Evolutionary conservation across 2,113 vertebrate genomes (phyloP).

Genomic region (Toxostoma redivivum): DNA sequence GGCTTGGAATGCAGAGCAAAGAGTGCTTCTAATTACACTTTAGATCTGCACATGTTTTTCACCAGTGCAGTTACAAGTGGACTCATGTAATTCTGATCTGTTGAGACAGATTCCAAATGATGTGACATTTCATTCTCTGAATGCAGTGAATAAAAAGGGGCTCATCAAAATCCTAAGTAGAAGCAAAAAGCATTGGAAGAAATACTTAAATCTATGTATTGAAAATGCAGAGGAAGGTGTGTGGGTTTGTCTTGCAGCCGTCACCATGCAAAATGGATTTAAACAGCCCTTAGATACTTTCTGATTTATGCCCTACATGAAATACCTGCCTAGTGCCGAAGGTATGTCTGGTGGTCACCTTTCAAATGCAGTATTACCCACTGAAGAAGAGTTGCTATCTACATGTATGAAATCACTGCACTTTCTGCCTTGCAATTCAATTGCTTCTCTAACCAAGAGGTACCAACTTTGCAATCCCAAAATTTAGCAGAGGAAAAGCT

Average conservation of each 20-base stretch:
- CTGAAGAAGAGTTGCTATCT: background rate
- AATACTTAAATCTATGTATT: background rate
- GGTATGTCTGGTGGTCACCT: background rate
- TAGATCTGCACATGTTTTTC: background rate
- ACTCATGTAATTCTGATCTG: background rate
- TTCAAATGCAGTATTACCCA: background rate
- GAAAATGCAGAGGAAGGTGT: background rate
- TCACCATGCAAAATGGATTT: background rate
- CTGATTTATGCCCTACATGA: background rate
- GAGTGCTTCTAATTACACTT: background rate
- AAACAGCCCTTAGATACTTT: background rate
- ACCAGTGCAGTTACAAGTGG: background rate
- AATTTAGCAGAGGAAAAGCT: background rate
- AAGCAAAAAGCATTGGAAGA: background rate
- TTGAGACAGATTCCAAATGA: background rate
- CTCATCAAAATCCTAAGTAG: background rate
- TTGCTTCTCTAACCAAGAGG: background rate
- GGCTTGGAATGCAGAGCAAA: conserved; percentile 6
- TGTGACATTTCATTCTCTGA: background rate
- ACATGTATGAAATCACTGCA: background rate
- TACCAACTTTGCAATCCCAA: background rate
- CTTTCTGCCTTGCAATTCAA: background rate
- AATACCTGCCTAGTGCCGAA: background rate
- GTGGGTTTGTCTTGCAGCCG: background rate
- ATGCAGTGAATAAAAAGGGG: background rate